Conservation (phyloP, 2,113 vertebrate genomes). For the Pandion haliaetus region DNA sequence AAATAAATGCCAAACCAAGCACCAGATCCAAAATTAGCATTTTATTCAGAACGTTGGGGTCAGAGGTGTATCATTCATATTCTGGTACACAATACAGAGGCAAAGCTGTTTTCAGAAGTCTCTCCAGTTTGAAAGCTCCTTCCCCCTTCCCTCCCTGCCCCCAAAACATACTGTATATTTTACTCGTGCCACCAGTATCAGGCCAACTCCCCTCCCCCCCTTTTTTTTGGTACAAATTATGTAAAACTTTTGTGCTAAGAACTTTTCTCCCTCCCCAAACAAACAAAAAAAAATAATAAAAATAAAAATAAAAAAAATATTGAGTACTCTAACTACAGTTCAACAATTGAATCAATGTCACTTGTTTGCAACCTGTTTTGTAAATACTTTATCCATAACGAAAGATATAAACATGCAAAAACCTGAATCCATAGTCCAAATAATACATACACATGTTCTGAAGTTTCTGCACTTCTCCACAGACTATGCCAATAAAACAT, state of each 20-base stretch:
- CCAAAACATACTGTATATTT: slow-evolving; percentile 71
- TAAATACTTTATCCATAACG: slow-evolving; percentile 91
- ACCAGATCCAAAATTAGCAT: slow-evolving; percentile 98
- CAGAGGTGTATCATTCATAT: slow-evolving; percentile 93
- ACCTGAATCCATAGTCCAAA: slow-evolving; percentile 94
- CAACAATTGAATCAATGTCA: slow-evolving; percentile 87
- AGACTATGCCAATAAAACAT: slow-evolving; percentile 96
- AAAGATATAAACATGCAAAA: slow-evolving; percentile 99
- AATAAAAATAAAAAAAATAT: slow-evolving; percentile 79
- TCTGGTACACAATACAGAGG: slow-evolving; percentile 96
- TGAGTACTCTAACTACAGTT: slow-evolving; percentile 90
- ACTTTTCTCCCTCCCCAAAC: slow-evolving; percentile 78
- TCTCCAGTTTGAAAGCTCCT: slow-evolving; percentile 90
- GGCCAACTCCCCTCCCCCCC: slow-evolving; percentile 59
- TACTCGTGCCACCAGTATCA: slow-evolving; percentile 77
- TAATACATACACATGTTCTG: slow-evolving; percentile 96
- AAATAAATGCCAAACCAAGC: slow-evolving; percentile 75
- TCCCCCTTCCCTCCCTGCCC: slow-evolving; percentile 41
- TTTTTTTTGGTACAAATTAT: slow-evolving; percentile 97
- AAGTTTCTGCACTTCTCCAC: slow-evolving; percentile 91
- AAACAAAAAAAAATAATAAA: slow-evolving; percentile 65
- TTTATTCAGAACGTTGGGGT: slow-evolving; percentile 99
- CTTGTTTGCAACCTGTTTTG: slow-evolving; percentile 91
- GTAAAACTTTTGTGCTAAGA: slow-evolving; percentile 97
- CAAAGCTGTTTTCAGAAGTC: slow-evolving; percentile 89